Evolutionary conservation across 2,113 vertebrate species (phyloP).

Genomic region (Embiotoca jacksoni): DNA sequence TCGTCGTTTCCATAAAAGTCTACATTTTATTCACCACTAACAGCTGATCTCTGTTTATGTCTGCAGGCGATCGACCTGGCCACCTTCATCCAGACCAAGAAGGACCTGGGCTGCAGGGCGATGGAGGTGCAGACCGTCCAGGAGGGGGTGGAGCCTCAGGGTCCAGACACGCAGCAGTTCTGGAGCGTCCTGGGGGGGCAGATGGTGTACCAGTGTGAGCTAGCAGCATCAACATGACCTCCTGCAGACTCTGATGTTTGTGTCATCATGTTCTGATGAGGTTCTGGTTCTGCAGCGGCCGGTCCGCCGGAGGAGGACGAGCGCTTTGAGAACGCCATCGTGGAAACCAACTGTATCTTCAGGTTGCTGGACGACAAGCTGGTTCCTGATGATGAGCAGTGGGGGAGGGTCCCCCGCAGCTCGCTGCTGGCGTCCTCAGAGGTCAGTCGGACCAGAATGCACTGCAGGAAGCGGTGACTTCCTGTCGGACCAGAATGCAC

Average conservation of each 20-base stretch:
- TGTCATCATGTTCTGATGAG: too few relatives aligned
- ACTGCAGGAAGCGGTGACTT: too few relatives aligned
- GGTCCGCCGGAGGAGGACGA: constrained; percentile 95
- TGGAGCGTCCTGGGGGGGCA: constrained; percentile 96
- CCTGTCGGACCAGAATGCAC: too few relatives aligned
- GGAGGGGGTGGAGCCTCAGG: constrained; percentile 90
- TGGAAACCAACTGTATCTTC: constrained; percentile 99
- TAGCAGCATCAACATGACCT: too few relatives aligned
- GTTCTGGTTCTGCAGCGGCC: constrained; percentile 80
- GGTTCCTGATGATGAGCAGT: constrained; percentile 95
- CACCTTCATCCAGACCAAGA: constrained; percentile 93
- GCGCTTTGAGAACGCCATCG: constrained; percentile 93
- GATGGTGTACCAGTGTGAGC: constrained; percentile 88
- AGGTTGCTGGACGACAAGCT: constrained; percentile 94
- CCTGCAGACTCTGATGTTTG: too few relatives aligned
- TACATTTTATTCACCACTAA: background rate
- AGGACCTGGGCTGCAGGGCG: constrained; percentile 95
- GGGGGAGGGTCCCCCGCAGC: constrained; percentile 93
- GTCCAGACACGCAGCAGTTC: constrained; percentile 90
- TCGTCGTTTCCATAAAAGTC: too few relatives aligned
- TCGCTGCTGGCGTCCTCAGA: constrained; percentile 92
- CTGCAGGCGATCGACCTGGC: constrained; percentile 93
- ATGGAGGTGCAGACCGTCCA: constrained; percentile 90
- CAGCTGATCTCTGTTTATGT: background rate
- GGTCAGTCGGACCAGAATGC: constrained; percentile 75